Conservation (phyloP, 2,113 vertebrate species). For the Salminus brasiliensis region DNA sequence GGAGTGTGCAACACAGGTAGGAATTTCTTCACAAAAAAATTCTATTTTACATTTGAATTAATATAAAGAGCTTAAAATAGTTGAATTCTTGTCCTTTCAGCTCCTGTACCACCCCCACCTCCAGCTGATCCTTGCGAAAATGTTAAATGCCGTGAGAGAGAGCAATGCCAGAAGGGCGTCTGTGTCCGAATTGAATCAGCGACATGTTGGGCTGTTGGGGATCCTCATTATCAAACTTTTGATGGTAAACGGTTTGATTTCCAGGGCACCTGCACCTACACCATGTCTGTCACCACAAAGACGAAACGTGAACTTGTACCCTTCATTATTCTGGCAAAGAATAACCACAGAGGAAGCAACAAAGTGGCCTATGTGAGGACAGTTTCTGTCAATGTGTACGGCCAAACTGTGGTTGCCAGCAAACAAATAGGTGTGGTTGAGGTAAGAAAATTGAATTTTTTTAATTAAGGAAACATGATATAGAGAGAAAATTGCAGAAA, state of each 20-base stretch:
- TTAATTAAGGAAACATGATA: too few species aligned
- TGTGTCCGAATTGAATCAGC: slow-evolving; percentile 53
- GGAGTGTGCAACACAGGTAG: slow-evolving; percentile 59
- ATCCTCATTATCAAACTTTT: slow-evolving; percentile 66
- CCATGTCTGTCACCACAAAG: slow-evolving; percentile 52
- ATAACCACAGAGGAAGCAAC: slow-evolving; percentile 54
- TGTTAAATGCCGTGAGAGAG: slow-evolving; percentile 51
- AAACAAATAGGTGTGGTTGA: slow-evolving; percentile 41
- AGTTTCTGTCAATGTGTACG: slow-evolving; percentile 61
- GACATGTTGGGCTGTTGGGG: slow-evolving; percentile 60
- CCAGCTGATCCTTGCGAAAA: slow-evolving; percentile 52
- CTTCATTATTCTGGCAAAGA: slow-evolving; percentile 77
- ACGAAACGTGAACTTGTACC: background rate
- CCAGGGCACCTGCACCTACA: slow-evolving; percentile 72
- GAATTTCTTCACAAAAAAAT: background rate
- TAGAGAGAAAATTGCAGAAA: too few species aligned
- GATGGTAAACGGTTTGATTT: slow-evolving; percentile 70
- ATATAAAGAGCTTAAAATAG: background rate
- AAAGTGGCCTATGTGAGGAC: slow-evolving; percentile 53
- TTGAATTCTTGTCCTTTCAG: slow-evolving; percentile 29
- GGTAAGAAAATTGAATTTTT: slow-evolving; percentile 50
- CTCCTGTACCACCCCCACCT: background rate
- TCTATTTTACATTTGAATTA: background rate
- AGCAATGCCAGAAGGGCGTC: slow-evolving; percentile 52
- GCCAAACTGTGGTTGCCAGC: slow-evolving; percentile 56